These are phyloP conservation scores for Agrilus cyanescens DNA, from an alignment of 2,888 invertebrate species.

Conservation along the genomic window DNA sequence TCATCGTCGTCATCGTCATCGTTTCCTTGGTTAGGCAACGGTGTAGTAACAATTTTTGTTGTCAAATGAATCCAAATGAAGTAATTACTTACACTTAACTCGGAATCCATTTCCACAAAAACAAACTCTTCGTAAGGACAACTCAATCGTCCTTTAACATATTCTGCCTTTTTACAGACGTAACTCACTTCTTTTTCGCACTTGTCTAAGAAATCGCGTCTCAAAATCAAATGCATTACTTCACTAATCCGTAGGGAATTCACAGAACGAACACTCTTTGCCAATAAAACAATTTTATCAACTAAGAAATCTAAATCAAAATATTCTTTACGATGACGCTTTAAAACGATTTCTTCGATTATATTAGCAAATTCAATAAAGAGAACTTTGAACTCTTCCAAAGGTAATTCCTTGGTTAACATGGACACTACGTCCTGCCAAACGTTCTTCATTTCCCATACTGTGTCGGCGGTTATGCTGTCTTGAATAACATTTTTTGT, in stretches of 20 bases:
- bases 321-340: not conserved
- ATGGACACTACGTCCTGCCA: conserved; percentile 44
- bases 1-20: conserved; percentile 22
- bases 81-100: conserved; percentile 24
- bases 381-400: conserved; percentile 23
- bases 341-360: conserved; percentile 27
- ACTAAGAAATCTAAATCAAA: conserved; percentile 12
- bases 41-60: conserved; percentile 18
- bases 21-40: conserved; percentile 14
- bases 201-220: conserved; percentile 17
- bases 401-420: conserved; percentile 14
- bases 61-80: conserved; percentile 27
- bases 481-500: conserved; percentile 29
- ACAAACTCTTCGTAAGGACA: conserved; percentile 17
- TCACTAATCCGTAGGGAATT: conserved; percentile 19
- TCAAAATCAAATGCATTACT: conserved; percentile 20
- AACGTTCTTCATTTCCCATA: conserved; percentile 44
- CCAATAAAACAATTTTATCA: conserved; percentile 21
- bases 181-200: conserved; percentile 14
- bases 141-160: conserved; percentile 22
- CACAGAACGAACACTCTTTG: conserved; percentile 21
- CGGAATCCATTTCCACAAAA: conserved; percentile 5
- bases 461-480: conserved; percentile 36
- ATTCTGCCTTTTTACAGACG: conserved; percentile 23
- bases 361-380: conserved; percentile 27